Evolutionary conservation across 2,888 invertebrate species (phyloP), one percentile per base, ranked within the genome.

Genomic region (Andrena minutula): DNA sequence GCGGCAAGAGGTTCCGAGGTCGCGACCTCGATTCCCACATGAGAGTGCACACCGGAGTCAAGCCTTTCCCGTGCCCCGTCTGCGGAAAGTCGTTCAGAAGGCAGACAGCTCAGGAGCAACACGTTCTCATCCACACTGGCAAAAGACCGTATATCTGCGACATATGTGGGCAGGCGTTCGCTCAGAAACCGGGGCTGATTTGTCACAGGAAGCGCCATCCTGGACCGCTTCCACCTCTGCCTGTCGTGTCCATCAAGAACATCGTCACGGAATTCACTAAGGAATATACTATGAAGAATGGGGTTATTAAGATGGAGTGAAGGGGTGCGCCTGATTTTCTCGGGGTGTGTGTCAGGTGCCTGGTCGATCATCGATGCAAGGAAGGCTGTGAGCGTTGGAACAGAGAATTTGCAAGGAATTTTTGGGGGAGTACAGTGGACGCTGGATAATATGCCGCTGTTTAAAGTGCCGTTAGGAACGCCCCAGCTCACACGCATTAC

Each of bases 41-140:
- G 91, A 71, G 91, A 3, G 89, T 91, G 32, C 92, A 93, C 64
- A 93, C 91, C 0, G 93, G 92, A 0, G 89, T 86, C 0, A 90
- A 92, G 28, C 92, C 92, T 0, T 92, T 90, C 10, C 80, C 89
- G 0, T 92, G 92, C 75, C 89, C 90, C 1, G 87, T 92, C 7
- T 92, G 93, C 64, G 86, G 88, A 3, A 89, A 89, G 58, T 82
- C 89, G 0, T 90, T 90, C 32, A 81, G 89, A 0, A 75, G 90
- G 7, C 90, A 89, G 51, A 88, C 90, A 1, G 87, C 90, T 7
- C 89, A 89, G 75, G 88, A 91, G 58, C 92, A 92, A 20, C 92
- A 91, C 60, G 83, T 91, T 12, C 79, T 92, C 0, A 91, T 90
- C 35, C 92, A 92, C 35, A 91, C 91, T 0, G 92, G 91, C 1